Conservation (phyloP, 2,797 vertebrate species). For the Acanthurus leucopareius region DNA sequence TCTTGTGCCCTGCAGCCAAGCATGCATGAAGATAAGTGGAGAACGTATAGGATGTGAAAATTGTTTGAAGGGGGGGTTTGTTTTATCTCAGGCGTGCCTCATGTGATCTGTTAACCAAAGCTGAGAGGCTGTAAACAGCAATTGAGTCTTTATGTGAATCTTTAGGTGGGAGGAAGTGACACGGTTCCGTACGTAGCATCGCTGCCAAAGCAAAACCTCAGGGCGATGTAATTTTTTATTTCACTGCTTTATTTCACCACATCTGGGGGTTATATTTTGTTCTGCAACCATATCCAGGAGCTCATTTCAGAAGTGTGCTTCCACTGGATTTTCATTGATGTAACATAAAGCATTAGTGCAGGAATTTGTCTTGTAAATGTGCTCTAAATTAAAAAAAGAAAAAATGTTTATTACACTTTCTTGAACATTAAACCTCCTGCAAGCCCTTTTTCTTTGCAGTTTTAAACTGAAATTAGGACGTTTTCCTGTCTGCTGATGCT, state of each 20-base stretch:
- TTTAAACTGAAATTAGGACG: slow-evolving; percentile 18
- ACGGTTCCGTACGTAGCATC: slow-evolving; percentile 33
- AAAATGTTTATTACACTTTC: not conserved
- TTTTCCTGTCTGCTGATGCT: slow-evolving; percentile 5
- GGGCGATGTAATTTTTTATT: slow-evolving; percentile 23
- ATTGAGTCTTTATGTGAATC: slow-evolving; percentile 38
- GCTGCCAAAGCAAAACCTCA: slow-evolving; percentile 41
- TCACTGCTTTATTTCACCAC: slow-evolving; percentile 40
- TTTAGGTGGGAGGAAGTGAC: slow-evolving; percentile 60
- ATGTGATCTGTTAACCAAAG: slow-evolving; percentile 57
- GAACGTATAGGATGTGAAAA: slow-evolving; percentile 46
- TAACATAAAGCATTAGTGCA: slow-evolving; percentile 19
- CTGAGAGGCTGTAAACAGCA: slow-evolving; percentile 45
- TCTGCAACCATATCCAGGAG: slow-evolving; percentile 13
- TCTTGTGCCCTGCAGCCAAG: slow-evolving; percentile 43
- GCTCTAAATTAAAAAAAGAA: not conserved
- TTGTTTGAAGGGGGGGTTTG: slow-evolving; percentile 44
- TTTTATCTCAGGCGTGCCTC: slow-evolving; percentile 60
- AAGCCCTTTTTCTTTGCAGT: not conserved
- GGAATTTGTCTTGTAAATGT: slow-evolving; percentile 11
- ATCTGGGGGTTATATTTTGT: slow-evolving; percentile 31
- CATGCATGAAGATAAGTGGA: slow-evolving; percentile 48
- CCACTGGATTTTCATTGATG: slow-evolving; percentile 22
- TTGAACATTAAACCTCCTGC: not conserved
- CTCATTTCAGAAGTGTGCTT: slow-evolving; percentile 10